phyloP scores from a whole-genome alignment of 1,140 invertebrate species.

The Drosophila miranda region DNA sequence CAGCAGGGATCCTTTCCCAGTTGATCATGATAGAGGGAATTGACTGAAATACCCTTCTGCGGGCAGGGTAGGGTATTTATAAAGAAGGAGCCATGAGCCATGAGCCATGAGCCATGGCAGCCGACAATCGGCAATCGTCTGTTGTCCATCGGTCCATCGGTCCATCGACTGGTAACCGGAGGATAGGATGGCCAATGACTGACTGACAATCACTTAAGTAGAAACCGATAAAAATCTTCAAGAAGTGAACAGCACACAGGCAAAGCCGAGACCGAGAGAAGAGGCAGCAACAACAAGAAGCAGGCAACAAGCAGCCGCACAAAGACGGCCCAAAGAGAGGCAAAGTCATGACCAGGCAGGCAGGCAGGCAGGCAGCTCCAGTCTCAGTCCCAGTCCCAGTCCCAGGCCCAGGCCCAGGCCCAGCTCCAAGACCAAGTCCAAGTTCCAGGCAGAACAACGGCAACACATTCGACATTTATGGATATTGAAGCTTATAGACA shows the following conservation, averaged over 20 bases:
- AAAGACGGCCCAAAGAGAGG: conserved; percentile 44
- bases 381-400: conserved; percentile 6
- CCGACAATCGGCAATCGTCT: conserved; percentile 32
- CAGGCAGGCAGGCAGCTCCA: conserved; percentile 16
- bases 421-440: conserved; percentile 23
- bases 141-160: neutral
- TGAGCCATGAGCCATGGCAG: conserved; percentile 2
- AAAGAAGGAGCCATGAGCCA: conserved; percentile 9
- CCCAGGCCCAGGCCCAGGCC: conserved; percentile 9
- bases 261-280: conserved; percentile 10
- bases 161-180: conserved; percentile 45
- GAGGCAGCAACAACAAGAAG: conserved; percentile 26
- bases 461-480: conserved; percentile 77
- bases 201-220: conserved; percentile 81
- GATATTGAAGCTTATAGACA: conserved; percentile 80
- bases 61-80: conserved; percentile 17
- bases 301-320: conserved; percentile 31
- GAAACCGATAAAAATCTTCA: conserved; percentile 80
- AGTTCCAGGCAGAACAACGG: conserved; percentile 45
- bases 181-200: conserved; percentile 65
- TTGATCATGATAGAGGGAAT: conserved; percentile 8
- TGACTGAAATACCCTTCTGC: conserved; percentile 30
- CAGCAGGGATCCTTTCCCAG: neutral
- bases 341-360: conserved; percentile 68
- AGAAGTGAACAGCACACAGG: conserved; percentile 34